These are phyloP conservation scores for Marcusenius ussheri DNA, from an alignment of 2,113 vertebrate species.

Conservation along the genomic window DNA sequence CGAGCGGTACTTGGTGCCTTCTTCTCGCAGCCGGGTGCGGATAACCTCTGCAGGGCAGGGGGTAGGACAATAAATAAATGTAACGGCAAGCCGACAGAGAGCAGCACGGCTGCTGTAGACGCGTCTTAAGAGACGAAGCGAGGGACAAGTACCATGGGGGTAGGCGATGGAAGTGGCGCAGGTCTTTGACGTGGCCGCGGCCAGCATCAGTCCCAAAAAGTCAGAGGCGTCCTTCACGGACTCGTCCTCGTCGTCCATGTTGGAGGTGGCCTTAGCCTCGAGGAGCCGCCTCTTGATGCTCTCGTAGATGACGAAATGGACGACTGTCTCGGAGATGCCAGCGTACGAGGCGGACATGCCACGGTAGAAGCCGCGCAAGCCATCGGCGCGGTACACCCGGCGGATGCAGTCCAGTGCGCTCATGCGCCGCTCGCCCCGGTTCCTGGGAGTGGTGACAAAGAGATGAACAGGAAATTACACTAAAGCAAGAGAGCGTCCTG, in stretches of 20 bases:
- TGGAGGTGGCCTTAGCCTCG: constrained; percentile 69
- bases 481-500: neutral
- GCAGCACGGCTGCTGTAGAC: neutral
- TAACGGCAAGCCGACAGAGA: neutral
- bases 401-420: constrained; percentile 84
- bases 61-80: neutral
- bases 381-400: constrained; percentile 84
- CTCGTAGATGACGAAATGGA: constrained; percentile 99
- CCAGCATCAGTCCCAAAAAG: constrained; percentile 95
- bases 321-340: constrained; percentile 97
- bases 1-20: constrained; percentile 92
- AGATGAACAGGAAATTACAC: neutral
- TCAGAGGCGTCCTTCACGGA: constrained; percentile 80
- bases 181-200: constrained; percentile 94
- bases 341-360: constrained; percentile 98
- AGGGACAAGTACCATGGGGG: constrained; percentile 75
- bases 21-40: constrained; percentile 94
- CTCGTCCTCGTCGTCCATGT: constrained; percentile 72
- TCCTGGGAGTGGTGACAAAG: constrained; percentile 51
- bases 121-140: neutral
- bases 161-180: constrained; percentile 94
- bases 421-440: constrained; percentile 86
- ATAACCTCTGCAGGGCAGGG: constrained; percentile 76
- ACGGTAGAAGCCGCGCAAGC: constrained; percentile 87
- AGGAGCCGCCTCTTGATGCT: constrained; percentile 87